Base-by-base conservation (phyloP, 2,888 invertebrate genomes). In the Troilus luridus region DNA sequence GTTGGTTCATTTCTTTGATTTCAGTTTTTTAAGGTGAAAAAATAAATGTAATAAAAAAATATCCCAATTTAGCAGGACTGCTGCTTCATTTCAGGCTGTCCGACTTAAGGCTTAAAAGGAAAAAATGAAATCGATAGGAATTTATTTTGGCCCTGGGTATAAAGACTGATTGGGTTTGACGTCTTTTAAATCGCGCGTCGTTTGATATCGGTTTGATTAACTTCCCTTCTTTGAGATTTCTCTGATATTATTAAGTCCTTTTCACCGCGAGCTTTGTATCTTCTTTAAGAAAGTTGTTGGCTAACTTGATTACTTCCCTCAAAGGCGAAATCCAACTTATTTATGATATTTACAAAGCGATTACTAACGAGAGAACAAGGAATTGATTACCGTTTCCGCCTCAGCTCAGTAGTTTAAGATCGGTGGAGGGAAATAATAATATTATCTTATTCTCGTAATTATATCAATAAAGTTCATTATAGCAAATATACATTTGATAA, bases 181-280 rank as follows among this genome's bases (percentile, higher is more conserved):
- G 72, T 77, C 27, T 27, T 77, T 77, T 41, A 77, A 77, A 77
- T 77, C 72, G 72, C 19, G 14, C 27, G 41, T 41, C 72, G 72
- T 77, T 77, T 77, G 72, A 77, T 77, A 77, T 77, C 17, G 27
- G 72, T 77, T 77, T 77, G 72, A 77, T 77, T 77, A 77, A 19
- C 72, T 77, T 17, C 72, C 72, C 41, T 27, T 27, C 72, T 77
- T 77, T 77, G 72, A 77, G 27, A 0, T 77, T 77, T 77, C 14
- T 41, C 41, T 77, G n/a, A 77, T 2, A 77, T 41, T 77, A 77
- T 77, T 77, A 77, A 77, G 41, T 5, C 72, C 41, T 77, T 41
- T 77, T 77, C 72, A 77, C 72, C 72, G 19, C 72, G 41, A 41
- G 72, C 27, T 17, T 41, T 77, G 41, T 77, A 77, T 77, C 72